Evolutionary conservation across 2,113 vertebrate genomes (phyloP).

Genomic region (Phasianus colchicus): DNA sequence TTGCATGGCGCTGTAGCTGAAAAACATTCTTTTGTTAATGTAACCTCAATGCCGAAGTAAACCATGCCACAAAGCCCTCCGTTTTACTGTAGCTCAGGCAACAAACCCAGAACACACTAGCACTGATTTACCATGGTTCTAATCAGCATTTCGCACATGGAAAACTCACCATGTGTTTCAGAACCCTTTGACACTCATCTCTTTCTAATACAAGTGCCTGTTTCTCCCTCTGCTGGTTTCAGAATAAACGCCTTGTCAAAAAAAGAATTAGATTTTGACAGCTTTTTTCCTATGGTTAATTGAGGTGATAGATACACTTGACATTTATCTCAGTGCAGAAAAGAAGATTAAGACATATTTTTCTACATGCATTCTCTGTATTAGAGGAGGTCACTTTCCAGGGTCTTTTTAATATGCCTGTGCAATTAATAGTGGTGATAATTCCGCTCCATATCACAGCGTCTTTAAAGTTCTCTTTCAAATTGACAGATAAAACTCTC

Average conservation of each 20-base stretch:
- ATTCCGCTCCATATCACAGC: slow-evolving; percentile 77
- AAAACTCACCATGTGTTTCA: slow-evolving; percentile 71
- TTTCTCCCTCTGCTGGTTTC: slow-evolving; percentile 80
- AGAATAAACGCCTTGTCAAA: slow-evolving; percentile 80
- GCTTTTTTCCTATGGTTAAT: slow-evolving; percentile 84
- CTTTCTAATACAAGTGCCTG: slow-evolving; percentile 77
- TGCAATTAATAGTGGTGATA: slow-evolving; percentile 84
- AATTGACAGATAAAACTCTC: slow-evolving; percentile 77
- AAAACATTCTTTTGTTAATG: slow-evolving; percentile 63
- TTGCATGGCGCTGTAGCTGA: slow-evolving; percentile 40
- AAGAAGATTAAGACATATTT: slow-evolving; percentile 85
- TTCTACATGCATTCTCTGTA: slow-evolving; percentile 78
- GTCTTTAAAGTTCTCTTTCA: slow-evolving; percentile 80
- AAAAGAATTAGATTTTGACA: slow-evolving; percentile 85
- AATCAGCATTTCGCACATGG: slow-evolving; percentile 79
- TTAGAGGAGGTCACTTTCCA: slow-evolving; percentile 84
- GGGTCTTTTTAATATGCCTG: slow-evolving; percentile 85
- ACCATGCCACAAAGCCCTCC: slow-evolving; percentile 41
- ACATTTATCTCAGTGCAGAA: slow-evolving; percentile 84
- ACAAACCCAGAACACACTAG: slow-evolving; percentile 46
- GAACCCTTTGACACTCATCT: slow-evolving; percentile 74
- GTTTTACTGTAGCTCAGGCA: slow-evolving; percentile 69
- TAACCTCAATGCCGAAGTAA: slow-evolving; percentile 63
- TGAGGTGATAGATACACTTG: slow-evolving; percentile 89
- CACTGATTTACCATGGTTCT: slow-evolving; percentile 71